Conservation (phyloP, 2,888 invertebrate species). For the Conchocele bisecta region DNA sequence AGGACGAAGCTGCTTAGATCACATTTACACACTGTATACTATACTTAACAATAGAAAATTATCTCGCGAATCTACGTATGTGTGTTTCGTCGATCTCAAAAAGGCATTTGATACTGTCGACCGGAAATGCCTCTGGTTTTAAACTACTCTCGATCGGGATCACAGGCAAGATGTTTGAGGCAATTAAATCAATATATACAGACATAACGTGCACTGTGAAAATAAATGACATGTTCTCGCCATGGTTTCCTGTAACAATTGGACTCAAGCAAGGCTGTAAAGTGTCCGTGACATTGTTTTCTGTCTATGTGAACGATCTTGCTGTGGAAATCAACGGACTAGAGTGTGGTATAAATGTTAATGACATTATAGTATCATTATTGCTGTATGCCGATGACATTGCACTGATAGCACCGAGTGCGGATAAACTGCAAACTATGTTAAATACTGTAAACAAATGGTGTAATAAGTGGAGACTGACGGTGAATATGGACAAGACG, state of each 20-base stretch:
- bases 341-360: neutral
- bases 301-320: neutral
- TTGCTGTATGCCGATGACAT: slow-evolving; percentile 1
- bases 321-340: slow-evolving; percentile 1
- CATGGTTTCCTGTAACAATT: neutral
- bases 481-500: neutral
- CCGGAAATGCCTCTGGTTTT: neutral
- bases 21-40: neutral
- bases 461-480: neutral
- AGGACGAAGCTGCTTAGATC: neutral
- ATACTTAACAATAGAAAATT: neutral
- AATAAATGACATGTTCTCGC: neutral
- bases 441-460: neutral
- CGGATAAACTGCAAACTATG: neutral
- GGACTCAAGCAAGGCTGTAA: slow-evolving; percentile 8
- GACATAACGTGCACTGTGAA: neutral
- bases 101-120: slow-evolving; percentile 5
- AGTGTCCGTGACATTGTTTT: neutral
- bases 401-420: slow-evolving; percentile 1
- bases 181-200: neutral
- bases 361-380: neutral
- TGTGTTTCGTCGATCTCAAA: neutral
- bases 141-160: slow-evolving; percentile 5
- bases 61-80: neutral
- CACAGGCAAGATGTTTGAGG: neutral